A percentile compares a stretch with the other conserved stretches of the same genome.
These are phyloP conservation scores for Petaurus breviceps DNA, from an alignment of 2,113 vertebrate species.

Conservation along the genomic window DNA sequence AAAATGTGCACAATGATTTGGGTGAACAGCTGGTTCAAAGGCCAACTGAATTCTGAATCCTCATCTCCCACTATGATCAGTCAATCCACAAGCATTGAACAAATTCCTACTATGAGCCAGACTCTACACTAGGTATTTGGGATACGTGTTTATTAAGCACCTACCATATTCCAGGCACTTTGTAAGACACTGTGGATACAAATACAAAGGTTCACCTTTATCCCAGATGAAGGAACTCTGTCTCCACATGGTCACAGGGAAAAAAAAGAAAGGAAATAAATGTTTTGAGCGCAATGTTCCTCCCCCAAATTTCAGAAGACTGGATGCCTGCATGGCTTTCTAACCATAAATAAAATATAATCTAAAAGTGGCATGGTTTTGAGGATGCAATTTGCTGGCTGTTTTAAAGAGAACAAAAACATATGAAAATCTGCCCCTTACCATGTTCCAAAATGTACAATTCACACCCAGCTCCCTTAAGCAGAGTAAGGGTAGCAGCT, in stretches of 20 bases:
- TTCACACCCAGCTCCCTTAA: not conserved
- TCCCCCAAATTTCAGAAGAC: slow-evolving; percentile 53
- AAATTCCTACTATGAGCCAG: not conserved
- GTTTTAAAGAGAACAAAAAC: slow-evolving; percentile 38
- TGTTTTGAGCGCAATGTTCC: slow-evolving; percentile 61
- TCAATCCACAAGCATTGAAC: not conserved
- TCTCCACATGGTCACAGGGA: not conserved
- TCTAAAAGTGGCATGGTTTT: not conserved
- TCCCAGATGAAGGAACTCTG: not conserved
- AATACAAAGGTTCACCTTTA: not conserved
- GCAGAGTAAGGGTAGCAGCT: not conserved
- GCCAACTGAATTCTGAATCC: not conserved
- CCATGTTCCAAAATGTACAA: not conserved
- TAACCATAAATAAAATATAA: slow-evolving; percentile 48
- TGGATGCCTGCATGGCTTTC: slow-evolving; percentile 56
- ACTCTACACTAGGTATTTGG: too few species aligned
- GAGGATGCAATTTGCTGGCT: not conserved
- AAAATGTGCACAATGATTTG: not conserved
- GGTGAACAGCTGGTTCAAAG: not conserved
- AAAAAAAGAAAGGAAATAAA: slow-evolving; percentile 47
- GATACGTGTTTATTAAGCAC: not conserved
- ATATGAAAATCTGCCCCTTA: slow-evolving; percentile 15
- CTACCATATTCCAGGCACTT: not conserved
- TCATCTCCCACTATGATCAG: not conserved
- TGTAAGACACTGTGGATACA: not conserved